Conservation (phyloP, 2,113 vertebrate genomes). For the Muntiacus muntjak region DNA sequence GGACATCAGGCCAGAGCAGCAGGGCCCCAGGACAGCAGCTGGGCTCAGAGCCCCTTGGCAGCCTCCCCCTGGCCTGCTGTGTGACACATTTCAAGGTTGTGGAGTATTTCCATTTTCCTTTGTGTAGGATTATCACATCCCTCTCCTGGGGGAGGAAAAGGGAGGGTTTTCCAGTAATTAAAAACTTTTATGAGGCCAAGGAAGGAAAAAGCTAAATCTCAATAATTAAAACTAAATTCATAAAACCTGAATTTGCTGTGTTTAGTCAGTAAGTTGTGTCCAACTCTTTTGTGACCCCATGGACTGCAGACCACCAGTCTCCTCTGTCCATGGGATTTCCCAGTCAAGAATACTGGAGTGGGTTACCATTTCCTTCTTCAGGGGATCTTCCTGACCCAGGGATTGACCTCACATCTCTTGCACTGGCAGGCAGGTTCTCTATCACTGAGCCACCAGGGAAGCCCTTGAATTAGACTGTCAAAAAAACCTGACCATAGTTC, state of each 20-base stretch:
- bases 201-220: background rate
- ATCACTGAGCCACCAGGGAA: background rate
- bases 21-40: background rate
- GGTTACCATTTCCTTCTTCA: background rate
- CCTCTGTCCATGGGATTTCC: background rate
- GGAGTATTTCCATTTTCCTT: background rate
- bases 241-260: background rate
- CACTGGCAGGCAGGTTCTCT: background rate
- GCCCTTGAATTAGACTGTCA: background rate
- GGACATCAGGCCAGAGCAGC: background rate
- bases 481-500: background rate
- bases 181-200: background rate
- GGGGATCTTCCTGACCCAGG: background rate
- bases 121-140: background rate
- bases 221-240: background rate
- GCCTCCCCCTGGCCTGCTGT: background rate
- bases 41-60: rapidly evolving
- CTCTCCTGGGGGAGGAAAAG: background rate
- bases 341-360: background rate
- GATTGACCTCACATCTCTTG: background rate
- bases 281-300: background rate
- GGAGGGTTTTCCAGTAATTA: background rate
- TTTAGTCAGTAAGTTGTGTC: background rate
- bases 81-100: background rate
- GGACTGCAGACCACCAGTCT: background rate